Evolutionary conservation across 2,797 vertebrate species (phyloP).

Genomic region (Pagetopsis macropterus): DNA sequence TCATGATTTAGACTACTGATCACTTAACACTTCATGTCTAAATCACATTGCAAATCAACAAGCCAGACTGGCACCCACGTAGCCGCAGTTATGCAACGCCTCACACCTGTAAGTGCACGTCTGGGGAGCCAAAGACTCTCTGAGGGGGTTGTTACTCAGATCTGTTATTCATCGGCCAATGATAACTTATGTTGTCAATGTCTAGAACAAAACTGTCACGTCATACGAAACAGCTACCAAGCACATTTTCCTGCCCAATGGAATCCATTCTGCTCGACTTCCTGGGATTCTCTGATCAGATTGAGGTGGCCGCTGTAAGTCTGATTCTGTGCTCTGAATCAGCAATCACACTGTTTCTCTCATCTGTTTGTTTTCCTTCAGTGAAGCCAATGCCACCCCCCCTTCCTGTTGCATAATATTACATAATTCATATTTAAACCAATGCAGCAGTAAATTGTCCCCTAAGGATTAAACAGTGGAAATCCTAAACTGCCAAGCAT

Average conservation of each 20-base stretch:
- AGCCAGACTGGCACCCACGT: constrained; percentile 27
- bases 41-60: constrained; percentile 20
- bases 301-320: constrained; percentile 4
- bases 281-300: constrained; percentile 4
- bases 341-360: constrained; percentile 42
- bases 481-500: constrained; percentile 30
- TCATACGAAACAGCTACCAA: neutral
- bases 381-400: constrained; percentile 19
- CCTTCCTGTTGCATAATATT: constrained; percentile 48
- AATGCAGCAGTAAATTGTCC: constrained; percentile 29
- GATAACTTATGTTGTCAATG: constrained; percentile 28
- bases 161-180: neutral
- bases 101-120: constrained; percentile 53
- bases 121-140: constrained; percentile 18
- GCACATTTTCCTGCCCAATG: constrained; percentile 7
- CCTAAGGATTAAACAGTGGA: constrained; percentile 35
- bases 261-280: neutral
- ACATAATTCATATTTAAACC: constrained; percentile 40
- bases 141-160: constrained; percentile 12
- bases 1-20: neutral
- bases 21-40: neutral
- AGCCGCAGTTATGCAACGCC: constrained; percentile 42
- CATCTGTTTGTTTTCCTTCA: constrained; percentile 42
- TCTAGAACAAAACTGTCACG: constrained; percentile 10
- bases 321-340: neutral